Percentiles rank a stretch among this genome's conserved stretches.
These are phyloP conservation scores for Seladonia tumulorum DNA, from an alignment of 2,888 invertebrate species.

Conservation along the genomic window DNA sequence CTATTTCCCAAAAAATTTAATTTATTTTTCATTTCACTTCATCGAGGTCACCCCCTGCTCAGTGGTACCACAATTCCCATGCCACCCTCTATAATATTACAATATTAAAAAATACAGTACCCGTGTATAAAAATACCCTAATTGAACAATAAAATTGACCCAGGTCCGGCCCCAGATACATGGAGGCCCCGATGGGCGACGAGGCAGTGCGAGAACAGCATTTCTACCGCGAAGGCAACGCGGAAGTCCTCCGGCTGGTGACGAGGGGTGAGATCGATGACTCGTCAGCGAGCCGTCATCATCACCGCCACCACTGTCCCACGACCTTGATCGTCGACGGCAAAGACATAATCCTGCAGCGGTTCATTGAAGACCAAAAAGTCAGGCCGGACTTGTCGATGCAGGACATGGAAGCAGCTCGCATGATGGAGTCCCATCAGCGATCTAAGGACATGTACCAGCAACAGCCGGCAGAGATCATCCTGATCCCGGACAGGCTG, in stretches of 20 bases:
- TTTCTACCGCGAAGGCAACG: conserved; percentile 93
- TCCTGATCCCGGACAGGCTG: conserved; percentile 77
- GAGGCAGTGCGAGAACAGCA: conserved; percentile 88
- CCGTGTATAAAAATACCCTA: no score
- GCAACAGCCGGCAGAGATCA: conserved; percentile 72
- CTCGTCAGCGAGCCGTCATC: conserved; percentile 82
- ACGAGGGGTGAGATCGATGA: conserved; percentile 90
- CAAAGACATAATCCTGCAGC: conserved; percentile 92
- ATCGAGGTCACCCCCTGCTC: no score
- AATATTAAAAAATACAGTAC: no score
- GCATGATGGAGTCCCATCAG: conserved; percentile 78
- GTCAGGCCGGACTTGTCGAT: conserved; percentile 75
- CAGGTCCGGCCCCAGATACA: conserved; percentile 57
- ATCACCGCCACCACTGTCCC: conserved; percentile 48
- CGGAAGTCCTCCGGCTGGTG: conserved; percentile 92
- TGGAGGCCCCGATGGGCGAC: conserved; percentile 76
- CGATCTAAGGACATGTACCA: conserved; percentile 62
- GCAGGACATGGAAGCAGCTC: conserved; percentile 74
- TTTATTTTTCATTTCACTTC: no score
- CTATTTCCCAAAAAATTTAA: no score
- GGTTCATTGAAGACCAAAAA: conserved; percentile 92
- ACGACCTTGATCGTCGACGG: conserved; percentile 86
- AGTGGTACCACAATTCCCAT: no score
- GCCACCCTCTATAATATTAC: no score
- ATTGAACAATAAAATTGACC: neutral